Conservation (phyloP, 2,113 vertebrate genomes). For the Microcebus ravelobensis region DNA sequence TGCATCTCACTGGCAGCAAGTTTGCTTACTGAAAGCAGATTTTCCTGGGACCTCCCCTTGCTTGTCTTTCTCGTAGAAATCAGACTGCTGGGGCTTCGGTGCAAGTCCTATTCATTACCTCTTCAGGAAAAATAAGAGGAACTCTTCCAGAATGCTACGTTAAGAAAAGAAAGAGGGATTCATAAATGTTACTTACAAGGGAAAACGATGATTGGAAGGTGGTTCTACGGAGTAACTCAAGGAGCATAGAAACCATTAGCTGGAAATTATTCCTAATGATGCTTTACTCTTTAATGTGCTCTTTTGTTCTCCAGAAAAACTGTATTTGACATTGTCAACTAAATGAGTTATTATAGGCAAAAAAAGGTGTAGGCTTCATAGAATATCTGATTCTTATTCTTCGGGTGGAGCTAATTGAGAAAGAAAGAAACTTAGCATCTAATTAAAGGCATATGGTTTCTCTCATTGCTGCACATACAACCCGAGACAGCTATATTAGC, state of each 20-base stretch:
- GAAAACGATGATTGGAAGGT: not conserved
- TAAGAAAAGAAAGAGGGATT: constrained; percentile 49
- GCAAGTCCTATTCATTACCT: not conserved
- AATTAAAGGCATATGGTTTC: not conserved
- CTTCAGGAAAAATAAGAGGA: not conserved
- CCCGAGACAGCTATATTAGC: not conserved
- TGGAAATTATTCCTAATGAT: constrained; percentile 7
- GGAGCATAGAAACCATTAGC: accelerated
- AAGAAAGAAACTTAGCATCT: constrained; percentile 18
- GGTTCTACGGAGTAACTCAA: not conserved
- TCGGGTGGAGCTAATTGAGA: not conserved
- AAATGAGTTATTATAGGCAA: not conserved
- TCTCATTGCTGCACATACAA: not conserved
- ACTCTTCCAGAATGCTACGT: not conserved
- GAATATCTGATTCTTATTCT: not conserved
- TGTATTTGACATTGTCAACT: not conserved
- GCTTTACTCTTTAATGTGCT: not conserved
- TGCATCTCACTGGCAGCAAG: not conserved
- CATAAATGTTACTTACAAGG: not conserved
- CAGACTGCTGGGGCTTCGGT: constrained; percentile 1
- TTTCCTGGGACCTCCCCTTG: not conserved
- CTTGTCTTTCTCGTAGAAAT: not conserved
- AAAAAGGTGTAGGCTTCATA: not conserved
- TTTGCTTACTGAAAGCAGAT: not conserved
- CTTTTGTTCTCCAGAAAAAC: not conserved